A percentile compares a stretch with the other conserved stretches of the same genome.
Evolutionary conservation across 2,888 invertebrate genomes (phyloP).

Genomic region (Trissonchulus latispiculum): DNA sequence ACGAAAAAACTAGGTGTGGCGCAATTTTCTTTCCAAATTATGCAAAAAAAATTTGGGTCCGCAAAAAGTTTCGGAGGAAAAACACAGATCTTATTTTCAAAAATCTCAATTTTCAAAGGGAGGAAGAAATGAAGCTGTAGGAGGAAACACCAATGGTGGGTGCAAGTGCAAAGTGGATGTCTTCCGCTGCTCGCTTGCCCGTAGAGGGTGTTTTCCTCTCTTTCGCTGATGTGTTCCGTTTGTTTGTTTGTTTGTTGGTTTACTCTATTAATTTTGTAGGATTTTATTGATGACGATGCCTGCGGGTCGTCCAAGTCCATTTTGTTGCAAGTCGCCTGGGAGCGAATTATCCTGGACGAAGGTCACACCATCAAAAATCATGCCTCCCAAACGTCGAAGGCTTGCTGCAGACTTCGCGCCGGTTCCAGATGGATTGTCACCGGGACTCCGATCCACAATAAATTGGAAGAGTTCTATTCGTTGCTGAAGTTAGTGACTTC

Average conservation of each 20-base stretch:
- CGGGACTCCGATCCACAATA: slow-evolving; percentile 88
- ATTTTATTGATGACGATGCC: background rate
- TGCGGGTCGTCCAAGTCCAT: slow-evolving; percentile 21
- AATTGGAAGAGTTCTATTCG: slow-evolving; percentile 58
- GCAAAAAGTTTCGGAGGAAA: too few relatives aligned
- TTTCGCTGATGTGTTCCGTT: background rate
- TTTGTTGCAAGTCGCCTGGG: slow-evolving; percentile 62
- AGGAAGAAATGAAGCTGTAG: too few relatives aligned
- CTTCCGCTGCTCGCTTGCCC: too few relatives aligned
- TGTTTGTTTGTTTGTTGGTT: background rate
- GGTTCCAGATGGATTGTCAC: slow-evolving; percentile 69
- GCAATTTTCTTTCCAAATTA: too few relatives aligned
- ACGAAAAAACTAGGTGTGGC: too few relatives aligned
- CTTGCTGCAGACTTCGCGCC: slow-evolving; percentile 57
- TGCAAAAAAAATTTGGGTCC: too few relatives aligned
- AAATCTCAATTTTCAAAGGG: too few relatives aligned
- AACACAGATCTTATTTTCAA: too few relatives aligned
- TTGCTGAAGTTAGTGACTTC: slow-evolving; percentile 44
- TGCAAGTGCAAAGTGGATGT: too few relatives aligned
- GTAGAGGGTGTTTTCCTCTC: too few relatives aligned
- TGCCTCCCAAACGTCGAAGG: slow-evolving; percentile 62
- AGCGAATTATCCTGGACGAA: slow-evolving; percentile 79
- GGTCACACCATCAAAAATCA: slow-evolving; percentile 82
- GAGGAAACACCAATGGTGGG: too few relatives aligned
- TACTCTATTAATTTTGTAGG: too few relatives aligned